phyloP scores from a whole-genome alignment of 2,888 invertebrate species.

The Troides oblongomaculatus region DNA sequence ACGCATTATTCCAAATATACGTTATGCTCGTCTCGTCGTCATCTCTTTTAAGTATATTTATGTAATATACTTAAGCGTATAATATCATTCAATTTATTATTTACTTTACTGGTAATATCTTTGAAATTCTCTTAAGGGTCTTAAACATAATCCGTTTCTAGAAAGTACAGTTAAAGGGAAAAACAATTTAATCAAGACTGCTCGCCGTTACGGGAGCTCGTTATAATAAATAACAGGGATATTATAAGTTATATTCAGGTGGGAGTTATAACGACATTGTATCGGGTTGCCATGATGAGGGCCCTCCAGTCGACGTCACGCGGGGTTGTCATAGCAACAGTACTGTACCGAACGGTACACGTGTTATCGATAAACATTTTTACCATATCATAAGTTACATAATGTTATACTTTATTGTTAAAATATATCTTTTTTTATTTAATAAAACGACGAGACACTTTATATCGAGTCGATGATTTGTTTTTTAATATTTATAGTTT shows the following conservation, averaged over 20 bases:
- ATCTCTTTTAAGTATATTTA: too few relatives aligned
- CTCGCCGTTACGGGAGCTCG: constrained; percentile 1
- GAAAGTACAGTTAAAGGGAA: background rate
- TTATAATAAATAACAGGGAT: constrained; percentile 22
- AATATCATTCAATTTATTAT: too few relatives aligned
- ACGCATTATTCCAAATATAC: too few relatives aligned
- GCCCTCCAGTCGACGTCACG: constrained; percentile 22
- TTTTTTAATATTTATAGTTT: too few relatives aligned
- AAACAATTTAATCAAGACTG: constrained; percentile 9
- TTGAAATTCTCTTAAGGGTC: too few relatives aligned
- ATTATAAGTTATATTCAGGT: constrained; percentile 24
- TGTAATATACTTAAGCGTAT: too few relatives aligned
- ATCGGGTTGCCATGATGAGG: constrained; percentile 30
- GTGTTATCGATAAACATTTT: constrained; percentile 4
- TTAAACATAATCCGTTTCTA: too few relatives aligned
- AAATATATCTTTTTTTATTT: background rate
- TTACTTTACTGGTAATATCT: too few relatives aligned
- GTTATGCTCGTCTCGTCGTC: too few relatives aligned
- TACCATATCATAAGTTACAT: background rate
- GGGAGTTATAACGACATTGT: constrained; percentile 29
- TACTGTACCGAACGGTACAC: background rate
- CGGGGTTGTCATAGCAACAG: constrained; percentile 15
- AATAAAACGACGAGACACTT: background rate
- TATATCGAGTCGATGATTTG: too few relatives aligned
- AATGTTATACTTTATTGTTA: background rate